phyloP scores from a whole-genome alignment of 2,797 vertebrate genomes.

The Phalloptychus januarius region DNA sequence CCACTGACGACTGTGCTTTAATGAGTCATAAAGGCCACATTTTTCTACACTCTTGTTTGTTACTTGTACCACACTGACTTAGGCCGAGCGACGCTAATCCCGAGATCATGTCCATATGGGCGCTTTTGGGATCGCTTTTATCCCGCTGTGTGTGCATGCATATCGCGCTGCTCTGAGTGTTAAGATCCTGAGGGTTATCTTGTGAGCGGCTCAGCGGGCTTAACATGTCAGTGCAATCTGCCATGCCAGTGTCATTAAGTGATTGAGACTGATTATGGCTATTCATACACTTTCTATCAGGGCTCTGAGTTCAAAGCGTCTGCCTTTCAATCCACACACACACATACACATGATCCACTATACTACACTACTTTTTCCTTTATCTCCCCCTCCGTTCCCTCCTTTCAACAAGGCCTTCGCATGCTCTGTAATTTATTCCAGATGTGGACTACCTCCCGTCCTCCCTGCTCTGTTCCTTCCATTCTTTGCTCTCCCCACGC shows the following conservation, averaged over 20 bases:
- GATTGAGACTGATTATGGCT: constrained; percentile 62
- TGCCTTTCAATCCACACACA: constrained; percentile 7
- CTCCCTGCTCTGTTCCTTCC: constrained; percentile 39
- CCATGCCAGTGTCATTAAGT: constrained; percentile 58
- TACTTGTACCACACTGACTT: constrained; percentile 31
- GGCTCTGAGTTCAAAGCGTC: constrained; percentile 60
- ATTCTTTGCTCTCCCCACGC: constrained; percentile 41
- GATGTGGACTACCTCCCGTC: constrained; percentile 63
- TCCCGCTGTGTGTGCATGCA: constrained; percentile 24
- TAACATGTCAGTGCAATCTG: constrained; percentile 39
- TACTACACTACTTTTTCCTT: constrained; percentile 48
- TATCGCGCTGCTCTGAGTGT: constrained; percentile 22
- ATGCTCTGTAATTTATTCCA: constrained; percentile 71
- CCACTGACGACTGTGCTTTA: constrained; percentile 57
- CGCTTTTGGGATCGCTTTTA: constrained; percentile 21
- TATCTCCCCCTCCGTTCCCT: constrained; percentile 54
- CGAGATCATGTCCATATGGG: constrained; percentile 28
- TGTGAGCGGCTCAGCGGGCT: constrained; percentile 39
- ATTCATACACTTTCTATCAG: constrained; percentile 64
- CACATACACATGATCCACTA: constrained; percentile 35
- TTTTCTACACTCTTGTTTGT: constrained; percentile 40
- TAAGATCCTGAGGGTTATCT: constrained; percentile 49
- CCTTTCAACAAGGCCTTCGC: constrained; percentile 63
- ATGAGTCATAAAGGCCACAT: constrained; percentile 53
- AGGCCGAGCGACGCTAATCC: constrained; percentile 23